Conservation (phyloP, 2,797 vertebrate species). For the Phyllotis vaccarum region DNA sequence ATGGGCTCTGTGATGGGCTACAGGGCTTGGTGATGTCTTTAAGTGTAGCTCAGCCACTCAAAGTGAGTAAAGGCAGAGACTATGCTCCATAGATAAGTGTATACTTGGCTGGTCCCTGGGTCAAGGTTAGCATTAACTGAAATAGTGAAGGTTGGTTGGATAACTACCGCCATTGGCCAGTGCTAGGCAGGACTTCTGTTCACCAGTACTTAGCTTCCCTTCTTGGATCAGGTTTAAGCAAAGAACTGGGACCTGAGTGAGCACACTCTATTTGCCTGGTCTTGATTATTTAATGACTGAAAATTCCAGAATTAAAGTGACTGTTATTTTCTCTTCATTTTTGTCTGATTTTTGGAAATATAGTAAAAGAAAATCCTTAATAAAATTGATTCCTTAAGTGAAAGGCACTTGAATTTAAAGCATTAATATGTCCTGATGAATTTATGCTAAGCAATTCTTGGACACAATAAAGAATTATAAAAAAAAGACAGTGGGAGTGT, state of each 20-base stretch:
- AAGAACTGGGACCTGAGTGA: too few relatives aligned
- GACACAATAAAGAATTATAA: background rate
- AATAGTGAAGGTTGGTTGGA: background rate
- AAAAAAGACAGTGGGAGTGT: background rate
- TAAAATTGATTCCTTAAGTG: background rate
- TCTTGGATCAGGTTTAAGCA: background rate
- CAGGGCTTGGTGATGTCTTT: background rate
- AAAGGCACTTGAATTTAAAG: background rate
- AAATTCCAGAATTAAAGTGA: background rate
- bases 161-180: background rate
- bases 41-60: background rate
- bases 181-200: background rate
- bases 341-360: conserved; percentile 13
- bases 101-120: background rate
- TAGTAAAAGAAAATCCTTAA: background rate
- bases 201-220: too few relatives aligned
- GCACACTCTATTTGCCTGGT: background rate
- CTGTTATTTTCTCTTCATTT: conserved; percentile 16
- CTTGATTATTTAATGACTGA: background rate
- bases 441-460: background rate
- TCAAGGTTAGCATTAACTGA: background rate
- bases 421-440: background rate
- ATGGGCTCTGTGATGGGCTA: too few relatives aligned
- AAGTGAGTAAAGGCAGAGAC: background rate
- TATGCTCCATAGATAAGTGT: background rate